phyloP scores from a whole-genome alignment of 2,113 vertebrate species.

The Lota lota region DNA sequence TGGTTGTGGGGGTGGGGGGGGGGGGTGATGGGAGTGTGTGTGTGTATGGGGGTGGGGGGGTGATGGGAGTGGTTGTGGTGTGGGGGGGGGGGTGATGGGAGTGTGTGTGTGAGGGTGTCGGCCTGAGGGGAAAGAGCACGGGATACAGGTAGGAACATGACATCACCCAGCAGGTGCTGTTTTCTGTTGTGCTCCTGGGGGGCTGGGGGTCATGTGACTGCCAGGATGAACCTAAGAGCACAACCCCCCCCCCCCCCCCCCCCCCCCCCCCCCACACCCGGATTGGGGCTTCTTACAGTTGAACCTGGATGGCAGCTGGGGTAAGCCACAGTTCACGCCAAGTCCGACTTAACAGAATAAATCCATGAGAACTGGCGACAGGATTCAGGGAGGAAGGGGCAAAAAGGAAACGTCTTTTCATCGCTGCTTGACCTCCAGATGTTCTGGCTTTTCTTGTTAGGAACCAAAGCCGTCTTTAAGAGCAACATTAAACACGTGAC shows the following conservation, averaged over 20 bases:
- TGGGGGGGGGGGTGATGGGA: conserved; percentile 6
- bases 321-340: background rate
- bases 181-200: conserved; percentile 37
- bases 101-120: conserved; percentile 20
- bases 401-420: too few species aligned
- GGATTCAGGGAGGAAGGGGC: too few species aligned
- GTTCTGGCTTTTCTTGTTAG: too few species aligned
- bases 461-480: too few species aligned
- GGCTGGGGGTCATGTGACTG: conserved; percentile 18
- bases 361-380: background rate
- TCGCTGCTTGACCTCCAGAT: too few species aligned
- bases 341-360: background rate
- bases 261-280: background rate
- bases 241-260: background rate
- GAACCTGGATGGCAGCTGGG: conserved; percentile 7
- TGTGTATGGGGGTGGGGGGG: too few species aligned
- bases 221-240: conserved; percentile 36
- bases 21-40: too few species aligned
- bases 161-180: conserved; percentile 56
- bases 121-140: conserved; percentile 38
- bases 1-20: too few species aligned
- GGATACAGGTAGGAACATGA: conserved; percentile 54
- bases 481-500: too few species aligned
- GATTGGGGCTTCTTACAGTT: too few species aligned
- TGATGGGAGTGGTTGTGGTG: background rate